These are phyloP conservation scores for Drosophila malerkotliana DNA, from an alignment of 1,140 invertebrate genomes.

Conservation along the genomic window DNA sequence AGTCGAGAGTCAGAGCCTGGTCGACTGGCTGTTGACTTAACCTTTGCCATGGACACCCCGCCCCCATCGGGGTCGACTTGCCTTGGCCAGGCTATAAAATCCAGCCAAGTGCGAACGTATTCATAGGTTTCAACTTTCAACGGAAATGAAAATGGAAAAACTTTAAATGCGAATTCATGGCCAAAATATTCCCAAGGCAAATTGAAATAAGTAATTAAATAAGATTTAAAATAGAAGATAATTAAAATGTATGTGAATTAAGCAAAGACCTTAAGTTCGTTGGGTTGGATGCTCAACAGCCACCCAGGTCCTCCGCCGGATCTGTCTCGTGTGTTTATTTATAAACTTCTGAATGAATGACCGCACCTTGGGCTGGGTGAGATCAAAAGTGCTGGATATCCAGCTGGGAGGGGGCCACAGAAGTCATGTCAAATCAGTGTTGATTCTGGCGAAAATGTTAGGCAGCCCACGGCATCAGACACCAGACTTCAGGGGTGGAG, in stretches of 20 bases:
- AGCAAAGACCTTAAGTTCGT: not conserved
- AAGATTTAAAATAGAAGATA: not conserved
- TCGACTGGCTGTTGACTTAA: slow-evolving; percentile 62
- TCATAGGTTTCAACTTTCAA: not conserved
- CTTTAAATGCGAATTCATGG: not conserved
- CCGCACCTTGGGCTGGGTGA: slow-evolving; percentile 59
- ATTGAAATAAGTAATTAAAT: not conserved
- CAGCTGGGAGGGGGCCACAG: slow-evolving; percentile 62
- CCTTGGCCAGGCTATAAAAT: slow-evolving; percentile 67
- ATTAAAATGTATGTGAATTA: slow-evolving; percentile 1
- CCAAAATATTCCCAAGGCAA: not conserved
- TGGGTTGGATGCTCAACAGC: not conserved
- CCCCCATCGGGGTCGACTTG: slow-evolving; percentile 47
- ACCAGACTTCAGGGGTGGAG: slow-evolving; percentile 8
- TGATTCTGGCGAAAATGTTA: slow-evolving; percentile 76
- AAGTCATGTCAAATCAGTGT: slow-evolving; percentile 81
- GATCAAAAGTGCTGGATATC: slow-evolving; percentile 50
- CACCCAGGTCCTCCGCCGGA: slow-evolving; percentile 18
- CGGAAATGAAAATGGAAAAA: slow-evolving; percentile 15
- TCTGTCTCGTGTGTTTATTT: slow-evolving; percentile 57
- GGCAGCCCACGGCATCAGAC: slow-evolving; percentile 56
- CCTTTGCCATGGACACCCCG: slow-evolving; percentile 28
- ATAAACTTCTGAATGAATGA: slow-evolving; percentile 80
- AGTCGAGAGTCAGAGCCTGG: slow-evolving; percentile 16
- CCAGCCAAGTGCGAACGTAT: slow-evolving; percentile 75